Evolutionary conservation across 2,797 vertebrate genomes (phyloP).

Genomic region (Leptatherina wallacei): DNA sequence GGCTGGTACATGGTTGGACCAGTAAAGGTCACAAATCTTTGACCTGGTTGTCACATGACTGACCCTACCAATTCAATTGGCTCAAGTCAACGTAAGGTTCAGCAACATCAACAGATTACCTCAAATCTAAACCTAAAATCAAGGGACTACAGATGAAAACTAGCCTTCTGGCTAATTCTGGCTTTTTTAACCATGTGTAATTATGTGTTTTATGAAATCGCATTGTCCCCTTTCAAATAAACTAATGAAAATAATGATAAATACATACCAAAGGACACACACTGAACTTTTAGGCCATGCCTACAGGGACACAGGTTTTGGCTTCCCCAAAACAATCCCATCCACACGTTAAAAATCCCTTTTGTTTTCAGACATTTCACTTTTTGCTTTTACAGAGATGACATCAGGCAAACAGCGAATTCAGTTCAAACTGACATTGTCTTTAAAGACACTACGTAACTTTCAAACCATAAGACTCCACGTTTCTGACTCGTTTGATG

Average conservation of each 20-base stretch:
- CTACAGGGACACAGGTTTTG: not conserved
- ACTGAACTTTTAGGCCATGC: not conserved
- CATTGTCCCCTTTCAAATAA: no score
- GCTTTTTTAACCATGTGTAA: no score
- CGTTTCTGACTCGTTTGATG: no score
- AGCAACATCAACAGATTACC: not conserved
- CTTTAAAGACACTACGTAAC: no score
- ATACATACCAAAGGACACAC: not conserved
- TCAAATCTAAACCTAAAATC: not conserved
- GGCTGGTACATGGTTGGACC: not conserved
- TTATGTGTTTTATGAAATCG: no score
- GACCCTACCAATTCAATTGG: slow-evolving; percentile 37
- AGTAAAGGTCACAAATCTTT: slow-evolving; percentile 12
- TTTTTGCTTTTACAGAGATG: not conserved
- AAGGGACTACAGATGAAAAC: no score
- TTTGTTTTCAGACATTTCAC: not conserved
- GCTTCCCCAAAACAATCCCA: not conserved
- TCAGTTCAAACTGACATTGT: no score
- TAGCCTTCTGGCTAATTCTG: no score
- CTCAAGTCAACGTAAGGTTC: slow-evolving; percentile 10
- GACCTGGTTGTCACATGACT: slow-evolving; percentile 27
- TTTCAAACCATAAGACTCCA: no score
- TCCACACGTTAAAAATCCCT: not conserved
- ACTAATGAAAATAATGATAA: not conserved
- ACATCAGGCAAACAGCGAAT: no score